Percentiles rank a stretch among this genome's conserved stretches.
phyloP scores from a whole-genome alignment of 2,888 invertebrate species.

The Spisula subtruncata region DNA sequence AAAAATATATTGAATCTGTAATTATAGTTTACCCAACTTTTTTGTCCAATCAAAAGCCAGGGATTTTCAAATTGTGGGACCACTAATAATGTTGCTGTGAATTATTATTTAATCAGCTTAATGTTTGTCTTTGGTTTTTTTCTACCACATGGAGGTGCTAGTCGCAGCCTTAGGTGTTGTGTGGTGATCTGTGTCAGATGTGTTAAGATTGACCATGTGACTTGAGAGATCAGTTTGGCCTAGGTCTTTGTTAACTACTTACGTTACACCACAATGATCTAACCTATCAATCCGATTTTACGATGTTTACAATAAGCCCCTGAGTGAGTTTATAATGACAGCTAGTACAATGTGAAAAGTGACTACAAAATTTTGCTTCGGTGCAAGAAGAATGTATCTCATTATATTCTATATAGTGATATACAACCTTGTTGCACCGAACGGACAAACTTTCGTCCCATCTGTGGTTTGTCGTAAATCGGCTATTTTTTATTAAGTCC shows the following conservation, averaged over 20 bases:
- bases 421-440: too few relatives aligned
- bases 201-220: not conserved
- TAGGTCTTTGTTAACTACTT: not conserved
- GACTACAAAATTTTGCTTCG: not conserved
- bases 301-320: not conserved
- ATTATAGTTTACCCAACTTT: too few relatives aligned
- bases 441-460: not conserved
- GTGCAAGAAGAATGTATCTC: too few relatives aligned
- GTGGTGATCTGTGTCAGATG: not conserved
- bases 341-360: not conserved
- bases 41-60: too few relatives aligned
- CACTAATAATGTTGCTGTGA: slow-evolving; percentile 2
- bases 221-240: not conserved
- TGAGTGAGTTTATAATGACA: not conserved
- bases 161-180: too few relatives aligned
- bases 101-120: not conserved
- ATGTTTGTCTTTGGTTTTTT: not conserved
- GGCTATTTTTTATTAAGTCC: slow-evolving; percentile 27
- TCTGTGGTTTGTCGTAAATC: slow-evolving; percentile 20
- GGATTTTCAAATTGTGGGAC: too few relatives aligned
- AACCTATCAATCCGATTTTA: not conserved
- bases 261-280: not conserved
- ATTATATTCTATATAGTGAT: too few relatives aligned
- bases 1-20: not conserved
- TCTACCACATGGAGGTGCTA: not conserved